These are phyloP conservation scores for Phyllostomus discolor DNA, from an alignment of 2,113 vertebrate genomes.

Conservation along the genomic window DNA sequence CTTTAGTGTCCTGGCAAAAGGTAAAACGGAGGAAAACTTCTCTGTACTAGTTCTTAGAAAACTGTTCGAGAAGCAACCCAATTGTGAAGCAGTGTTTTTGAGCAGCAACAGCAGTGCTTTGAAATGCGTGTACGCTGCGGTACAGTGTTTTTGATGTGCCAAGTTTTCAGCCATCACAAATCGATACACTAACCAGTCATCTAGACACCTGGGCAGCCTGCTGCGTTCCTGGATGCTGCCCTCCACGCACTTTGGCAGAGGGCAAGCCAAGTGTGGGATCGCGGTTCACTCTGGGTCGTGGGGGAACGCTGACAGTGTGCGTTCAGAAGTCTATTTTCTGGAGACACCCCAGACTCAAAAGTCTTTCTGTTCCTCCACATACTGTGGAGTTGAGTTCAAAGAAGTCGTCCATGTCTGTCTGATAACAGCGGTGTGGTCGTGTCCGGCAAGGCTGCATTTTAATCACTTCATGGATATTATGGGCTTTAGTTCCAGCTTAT, in stretches of 20 bases:
- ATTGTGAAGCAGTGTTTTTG: not conserved
- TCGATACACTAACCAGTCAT: constrained; percentile 53
- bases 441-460: constrained; percentile 72
- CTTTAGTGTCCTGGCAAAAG: not conserved
- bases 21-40: not conserved
- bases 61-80: not conserved
- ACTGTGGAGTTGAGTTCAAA: constrained; percentile 76
- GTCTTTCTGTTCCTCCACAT: constrained; percentile 60
- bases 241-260: constrained; percentile 8
- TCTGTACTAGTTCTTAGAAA: not conserved
- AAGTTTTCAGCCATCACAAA: constrained; percentile 53
- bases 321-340: constrained; percentile 72
- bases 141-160: not conserved
- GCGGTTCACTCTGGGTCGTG: constrained; percentile 60
- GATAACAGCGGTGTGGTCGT: constrained; percentile 68
- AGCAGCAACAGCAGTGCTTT: not conserved
- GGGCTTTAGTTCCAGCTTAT: constrained; percentile 72
- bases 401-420: constrained; percentile 68
- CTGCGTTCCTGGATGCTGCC: constrained; percentile 59
- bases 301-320: constrained; percentile 40
- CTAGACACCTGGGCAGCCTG: constrained; percentile 46
- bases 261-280: constrained; percentile 44
- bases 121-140: not conserved
- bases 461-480: constrained; percentile 76
- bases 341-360: constrained; percentile 73